Evolutionary conservation across 2,888 invertebrate species (phyloP).

Genomic region (Capitulum mitella): DNA sequence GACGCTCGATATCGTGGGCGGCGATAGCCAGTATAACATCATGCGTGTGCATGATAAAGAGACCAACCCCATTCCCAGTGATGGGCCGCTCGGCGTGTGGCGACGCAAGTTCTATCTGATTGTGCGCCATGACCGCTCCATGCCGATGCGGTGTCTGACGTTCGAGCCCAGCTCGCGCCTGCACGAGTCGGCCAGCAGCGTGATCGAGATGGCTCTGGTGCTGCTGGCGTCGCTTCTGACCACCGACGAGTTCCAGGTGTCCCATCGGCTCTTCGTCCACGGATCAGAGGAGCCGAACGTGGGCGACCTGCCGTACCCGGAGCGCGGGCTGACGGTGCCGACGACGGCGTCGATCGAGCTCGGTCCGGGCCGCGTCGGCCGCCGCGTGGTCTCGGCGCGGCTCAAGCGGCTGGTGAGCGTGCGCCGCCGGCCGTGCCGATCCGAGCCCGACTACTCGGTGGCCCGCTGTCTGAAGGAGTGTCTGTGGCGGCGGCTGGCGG

Average conservation of each 20-base stretch:
- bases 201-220: background rate
- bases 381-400: background rate
- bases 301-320: background rate
- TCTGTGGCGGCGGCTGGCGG: slow-evolving; percentile 8
- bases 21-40: too few species aligned
- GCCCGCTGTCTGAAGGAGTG: slow-evolving; percentile 10
- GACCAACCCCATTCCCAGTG: background rate
- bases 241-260: background rate
- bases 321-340: background rate
- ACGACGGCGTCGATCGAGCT: background rate
- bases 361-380: background rate
- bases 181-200: background rate
- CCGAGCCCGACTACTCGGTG: background rate
- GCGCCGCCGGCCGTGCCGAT: background rate
- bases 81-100: background rate
- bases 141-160: background rate
- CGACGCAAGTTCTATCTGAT: background rate
- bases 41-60: too few species aligned
- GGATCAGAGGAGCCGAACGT: background rate
- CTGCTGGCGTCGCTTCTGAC: background rate
- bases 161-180: background rate
- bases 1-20: background rate
- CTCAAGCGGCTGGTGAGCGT: background rate
- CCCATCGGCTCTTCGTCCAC: background rate
- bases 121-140: background rate